Percentiles rank a stretch among this genome's conserved stretches.
phyloP scores from a whole-genome alignment of 2,113 vertebrate genomes.

The Ondatra zibethicus region DNA sequence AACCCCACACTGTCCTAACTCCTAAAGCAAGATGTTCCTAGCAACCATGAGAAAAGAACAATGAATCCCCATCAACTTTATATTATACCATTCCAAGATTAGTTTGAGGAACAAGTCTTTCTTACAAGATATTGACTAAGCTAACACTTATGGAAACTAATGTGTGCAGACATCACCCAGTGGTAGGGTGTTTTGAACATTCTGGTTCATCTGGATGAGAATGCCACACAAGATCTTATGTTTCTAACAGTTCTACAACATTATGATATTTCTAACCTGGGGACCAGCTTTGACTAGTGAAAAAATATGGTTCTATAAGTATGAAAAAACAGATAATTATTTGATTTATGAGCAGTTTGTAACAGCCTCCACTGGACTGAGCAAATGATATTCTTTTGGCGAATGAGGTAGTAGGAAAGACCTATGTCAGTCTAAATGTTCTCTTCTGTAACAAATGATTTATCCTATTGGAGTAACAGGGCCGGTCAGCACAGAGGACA shows the following conservation, averaged over 20 bases:
- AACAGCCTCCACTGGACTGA: not conserved
- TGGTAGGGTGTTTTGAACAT: too few relatives aligned
- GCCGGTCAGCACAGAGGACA: not conserved
- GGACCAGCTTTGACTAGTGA: not conserved
- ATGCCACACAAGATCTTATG: not conserved
- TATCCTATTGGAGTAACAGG: not conserved
- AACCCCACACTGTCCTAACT: not conserved
- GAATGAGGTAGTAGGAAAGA: not conserved
- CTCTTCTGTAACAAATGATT: not conserved
- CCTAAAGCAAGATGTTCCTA: not conserved
- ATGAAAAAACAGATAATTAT: not conserved
- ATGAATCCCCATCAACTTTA: not conserved
- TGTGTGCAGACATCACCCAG: rapidly evolving
- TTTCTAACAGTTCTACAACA: not conserved
- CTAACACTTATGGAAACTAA: not conserved
- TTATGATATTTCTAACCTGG: not conserved
- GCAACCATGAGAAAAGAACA: not conserved
- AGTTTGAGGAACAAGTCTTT: not conserved
- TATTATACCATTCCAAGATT: not conserved
- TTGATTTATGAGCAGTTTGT: not conserved
- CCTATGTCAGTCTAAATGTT: not conserved
- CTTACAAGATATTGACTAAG: not conserved
- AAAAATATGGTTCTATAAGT: not conserved
- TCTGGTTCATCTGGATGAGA: not conserved
- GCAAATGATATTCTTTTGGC: not conserved